These are phyloP conservation scores for Clarias platycephalus DNA, from an alignment of 2,797 vertebrate species.

Conservation along the genomic window DNA sequence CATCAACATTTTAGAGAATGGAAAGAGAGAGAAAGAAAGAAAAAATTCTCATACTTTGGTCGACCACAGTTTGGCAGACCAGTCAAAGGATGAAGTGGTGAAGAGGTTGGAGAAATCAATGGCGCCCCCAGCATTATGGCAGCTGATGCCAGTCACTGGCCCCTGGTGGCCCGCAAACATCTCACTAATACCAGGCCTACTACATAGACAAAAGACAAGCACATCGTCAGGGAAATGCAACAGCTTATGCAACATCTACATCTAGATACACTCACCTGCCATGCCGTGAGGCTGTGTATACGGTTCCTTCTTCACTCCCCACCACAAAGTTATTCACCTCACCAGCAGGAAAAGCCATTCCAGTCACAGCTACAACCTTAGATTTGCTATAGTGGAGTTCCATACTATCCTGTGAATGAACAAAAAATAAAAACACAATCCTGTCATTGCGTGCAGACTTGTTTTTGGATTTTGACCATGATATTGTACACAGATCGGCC, in stretches of 20 bases:
- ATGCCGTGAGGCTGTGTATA: constrained; percentile 86
- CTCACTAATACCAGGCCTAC: constrained; percentile 85
- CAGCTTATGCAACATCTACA: background rate
- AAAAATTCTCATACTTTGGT: constrained; percentile 79
- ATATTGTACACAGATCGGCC: background rate
- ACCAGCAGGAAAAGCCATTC: constrained; percentile 86
- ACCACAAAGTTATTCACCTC: constrained; percentile 90
- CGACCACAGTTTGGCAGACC: constrained; percentile 87
- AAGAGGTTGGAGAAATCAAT: constrained; percentile 88
- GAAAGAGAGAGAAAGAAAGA: background rate
- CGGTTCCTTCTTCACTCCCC: constrained; percentile 84
- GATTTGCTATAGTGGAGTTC: constrained; percentile 86
- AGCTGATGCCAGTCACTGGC: constrained; percentile 86
- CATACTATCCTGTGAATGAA: constrained; percentile 82
- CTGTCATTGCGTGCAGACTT: background rate
- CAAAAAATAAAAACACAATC: background rate
- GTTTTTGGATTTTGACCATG: background rate
- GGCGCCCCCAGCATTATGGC: constrained; percentile 84
- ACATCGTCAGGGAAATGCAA: background rate
- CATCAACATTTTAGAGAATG: background rate
- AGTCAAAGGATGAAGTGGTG: constrained; percentile 87
- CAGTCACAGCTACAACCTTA: constrained; percentile 84
- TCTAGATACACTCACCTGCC: constrained; percentile 74
- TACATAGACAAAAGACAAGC: constrained; percentile 56
- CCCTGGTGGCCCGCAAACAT: constrained; percentile 87